Evolutionary conservation across 2,113 vertebrate genomes (phyloP), one percentile per base, ranked within the genome.

Genomic region (Raja brachyura): DNA sequence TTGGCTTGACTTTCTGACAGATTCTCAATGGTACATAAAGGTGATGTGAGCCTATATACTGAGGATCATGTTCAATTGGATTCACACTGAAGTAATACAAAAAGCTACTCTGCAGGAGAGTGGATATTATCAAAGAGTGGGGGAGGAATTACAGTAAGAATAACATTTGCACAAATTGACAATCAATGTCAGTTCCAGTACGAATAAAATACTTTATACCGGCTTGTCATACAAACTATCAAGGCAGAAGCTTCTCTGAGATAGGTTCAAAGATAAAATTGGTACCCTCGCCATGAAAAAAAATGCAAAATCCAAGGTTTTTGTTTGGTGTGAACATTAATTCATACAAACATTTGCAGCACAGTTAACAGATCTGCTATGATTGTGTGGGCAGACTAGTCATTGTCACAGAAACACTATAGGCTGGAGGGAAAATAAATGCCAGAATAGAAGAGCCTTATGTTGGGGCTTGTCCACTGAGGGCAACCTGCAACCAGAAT

Each of bases 401-500:
- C 33, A 39, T 39, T 68, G 31, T 68, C 66, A 33, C 2, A 39
- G 18, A 22, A 68, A 39, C 16, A 54, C 5, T 54, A 13, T 48
- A 74, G 18, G 63, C 31, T 39, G 22, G 73, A 92, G 7, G 90
- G 59, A 73, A 88, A 11, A 70, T 73, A 73, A 73, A 73, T 70
- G 66, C 63, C 48, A 28, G 20, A 92, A 73, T 39, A 61, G 33
- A 90, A 90, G 7, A 20, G n/a, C 31, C 33, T 31, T 70, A 90
- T 92, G 66, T 92, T 92, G 66, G 63, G 68, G 88, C 61, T 92
- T 92, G 31, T 73, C 66, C 88, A 70, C 20, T 92, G 88, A 92
- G 88, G 68, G 22, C 9, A 92, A 92, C 68, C 88, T 73, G 48
- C 66, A 16, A 92, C n/a, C 61, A 63, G 5, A 88, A 28, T 48